Evolutionary conservation across 2,797 vertebrate genomes (phyloP).

Genomic region (Sebastes iracundus): DNA sequence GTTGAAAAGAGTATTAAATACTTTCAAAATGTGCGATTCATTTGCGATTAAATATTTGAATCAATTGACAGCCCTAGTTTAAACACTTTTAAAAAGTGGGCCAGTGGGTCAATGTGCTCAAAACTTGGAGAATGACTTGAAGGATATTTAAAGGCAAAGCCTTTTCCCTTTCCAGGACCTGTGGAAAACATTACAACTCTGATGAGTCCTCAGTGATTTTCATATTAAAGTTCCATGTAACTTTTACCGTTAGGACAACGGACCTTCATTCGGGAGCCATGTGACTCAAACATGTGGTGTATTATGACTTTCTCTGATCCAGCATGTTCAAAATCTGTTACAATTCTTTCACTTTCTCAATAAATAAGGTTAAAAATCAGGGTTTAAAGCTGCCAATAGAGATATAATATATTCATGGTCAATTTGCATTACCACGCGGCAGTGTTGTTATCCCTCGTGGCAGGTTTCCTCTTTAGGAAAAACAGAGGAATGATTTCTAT

Average conservation of each 20-base stretch:
- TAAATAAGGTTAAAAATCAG: neutral
- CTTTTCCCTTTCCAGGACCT: neutral
- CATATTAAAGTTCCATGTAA: neutral
- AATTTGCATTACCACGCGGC: neutral
- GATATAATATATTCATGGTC: neutral
- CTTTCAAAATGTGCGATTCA: accelerated
- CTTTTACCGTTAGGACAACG: too few relatives aligned
- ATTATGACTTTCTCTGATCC: neutral
- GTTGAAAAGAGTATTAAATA: too few relatives aligned
- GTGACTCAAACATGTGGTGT: neutral
- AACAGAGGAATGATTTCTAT: neutral
- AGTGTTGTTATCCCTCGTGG: accelerated
- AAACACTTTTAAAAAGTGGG: slow-evolving; percentile 3
- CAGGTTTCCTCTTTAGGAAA: neutral
- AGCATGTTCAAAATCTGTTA: neutral
- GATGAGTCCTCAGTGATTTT: neutral
- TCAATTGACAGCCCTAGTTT: too few relatives aligned
- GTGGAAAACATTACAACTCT: neutral
- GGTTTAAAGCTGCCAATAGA: neutral
- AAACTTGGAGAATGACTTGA: neutral
- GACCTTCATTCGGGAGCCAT: neutral
- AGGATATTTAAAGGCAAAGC: neutral
- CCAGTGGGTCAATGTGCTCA: neutral
- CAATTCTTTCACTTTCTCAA: neutral
- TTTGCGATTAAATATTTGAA: too few relatives aligned